Evolutionary conservation across 1,140 invertebrate genomes (phyloP).

Genomic region (Arion vulgaris): DNA sequence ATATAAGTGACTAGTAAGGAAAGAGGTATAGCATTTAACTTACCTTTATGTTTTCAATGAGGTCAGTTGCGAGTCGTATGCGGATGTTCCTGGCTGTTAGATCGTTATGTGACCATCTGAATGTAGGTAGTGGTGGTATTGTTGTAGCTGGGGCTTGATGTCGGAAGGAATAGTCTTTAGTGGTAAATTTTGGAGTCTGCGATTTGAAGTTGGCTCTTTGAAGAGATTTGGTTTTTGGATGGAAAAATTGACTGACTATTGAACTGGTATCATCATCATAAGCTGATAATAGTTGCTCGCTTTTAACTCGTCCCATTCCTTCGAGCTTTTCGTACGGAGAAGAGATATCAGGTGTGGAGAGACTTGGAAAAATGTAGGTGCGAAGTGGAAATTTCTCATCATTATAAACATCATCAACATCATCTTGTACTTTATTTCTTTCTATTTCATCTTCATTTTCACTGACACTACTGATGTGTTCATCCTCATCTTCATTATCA

Average conservation of each 20-base stretch:
- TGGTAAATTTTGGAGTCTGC: slow-evolving; percentile 20
- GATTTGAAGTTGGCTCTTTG: neutral
- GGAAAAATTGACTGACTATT: slow-evolving; percentile 53
- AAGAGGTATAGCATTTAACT: no score
- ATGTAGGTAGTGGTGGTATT: neutral
- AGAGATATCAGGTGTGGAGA: neutral
- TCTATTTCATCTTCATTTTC: slow-evolving; percentile 39
- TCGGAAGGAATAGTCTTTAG: slow-evolving; percentile 16
- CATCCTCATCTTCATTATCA: slow-evolving; percentile 45
- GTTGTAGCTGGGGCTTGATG: neutral
- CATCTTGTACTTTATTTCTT: slow-evolving; percentile 31
- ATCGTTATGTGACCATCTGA: neutral
- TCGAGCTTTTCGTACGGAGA: neutral
- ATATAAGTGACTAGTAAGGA: no score
- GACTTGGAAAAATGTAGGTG: neutral
- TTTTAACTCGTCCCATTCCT: slow-evolving; percentile 34
- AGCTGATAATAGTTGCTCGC: slow-evolving; percentile 49
- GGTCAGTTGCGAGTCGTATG: no score
- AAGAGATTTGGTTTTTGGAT: slow-evolving; percentile 31
- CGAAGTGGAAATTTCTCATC: neutral
- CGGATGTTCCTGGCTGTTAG: neutral
- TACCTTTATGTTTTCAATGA: neutral
- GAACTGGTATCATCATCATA: slow-evolving; percentile 45
- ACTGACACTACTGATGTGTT: slow-evolving; percentile 55
- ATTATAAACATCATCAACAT: slow-evolving; percentile 18